Conservation (phyloP, 2,113 vertebrate genomes). For the Phrynocephalus versicolor region DNA sequence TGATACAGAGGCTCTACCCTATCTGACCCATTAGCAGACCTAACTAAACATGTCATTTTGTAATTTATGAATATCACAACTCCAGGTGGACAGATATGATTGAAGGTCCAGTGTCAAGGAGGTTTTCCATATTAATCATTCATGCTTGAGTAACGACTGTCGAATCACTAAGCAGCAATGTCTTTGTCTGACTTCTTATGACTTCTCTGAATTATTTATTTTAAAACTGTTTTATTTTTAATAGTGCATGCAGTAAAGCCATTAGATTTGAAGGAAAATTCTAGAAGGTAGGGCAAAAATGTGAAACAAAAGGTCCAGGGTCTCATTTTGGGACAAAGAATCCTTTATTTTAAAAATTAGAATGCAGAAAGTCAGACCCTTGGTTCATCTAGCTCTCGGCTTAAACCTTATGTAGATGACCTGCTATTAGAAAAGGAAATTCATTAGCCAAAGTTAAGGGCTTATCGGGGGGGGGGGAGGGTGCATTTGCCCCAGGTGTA, state of each 20-base stretch:
- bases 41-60: neutral
- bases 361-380: neutral
- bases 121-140: neutral
- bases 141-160: neutral
- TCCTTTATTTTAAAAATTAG: neutral
- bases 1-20: neutral
- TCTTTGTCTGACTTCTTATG: neutral
- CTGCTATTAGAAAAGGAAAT: no score
- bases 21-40: rapidly evolving
- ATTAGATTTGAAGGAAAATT: neutral
- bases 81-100: neutral
- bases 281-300: neutral
- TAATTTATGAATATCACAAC: neutral
- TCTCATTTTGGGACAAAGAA: no score
- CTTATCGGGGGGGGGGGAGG: no score
- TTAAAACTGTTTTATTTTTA: neutral
- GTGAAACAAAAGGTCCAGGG: neutral
- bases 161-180: neutral
- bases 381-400: no score
- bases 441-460: no score
- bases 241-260: neutral
- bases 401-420: no score
- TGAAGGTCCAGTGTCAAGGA: neutral
- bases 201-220: neutral
- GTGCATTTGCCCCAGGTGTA: no score